These are phyloP conservation scores for Leptura quadrifasciata DNA, from an alignment of 2,888 invertebrate species.

Conservation along the genomic window DNA sequence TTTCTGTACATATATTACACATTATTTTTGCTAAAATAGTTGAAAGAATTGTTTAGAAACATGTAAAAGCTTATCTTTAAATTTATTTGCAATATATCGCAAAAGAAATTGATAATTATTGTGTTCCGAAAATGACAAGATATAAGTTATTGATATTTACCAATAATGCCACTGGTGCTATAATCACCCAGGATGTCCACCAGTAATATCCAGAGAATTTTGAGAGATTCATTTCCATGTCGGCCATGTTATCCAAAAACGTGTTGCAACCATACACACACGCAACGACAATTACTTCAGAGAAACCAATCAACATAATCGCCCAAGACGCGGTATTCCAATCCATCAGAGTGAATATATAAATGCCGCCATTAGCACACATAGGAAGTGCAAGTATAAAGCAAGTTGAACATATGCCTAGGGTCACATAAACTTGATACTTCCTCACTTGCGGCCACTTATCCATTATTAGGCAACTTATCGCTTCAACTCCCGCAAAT, in stretches of 20 bases:
- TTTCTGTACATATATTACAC: too few relatives aligned
- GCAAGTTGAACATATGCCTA: conserved; percentile 79
- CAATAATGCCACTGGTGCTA: conserved; percentile 82
- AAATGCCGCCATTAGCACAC: conserved; percentile 85
- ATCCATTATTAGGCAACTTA: conserved; percentile 82
- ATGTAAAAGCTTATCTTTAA: too few relatives aligned
- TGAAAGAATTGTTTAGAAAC: too few relatives aligned
- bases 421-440: conserved; percentile 79
- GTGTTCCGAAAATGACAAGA: too few relatives aligned
- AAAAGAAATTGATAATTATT: too few relatives aligned
- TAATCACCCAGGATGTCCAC: conserved; percentile 83
- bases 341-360: conserved; percentile 83
- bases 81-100: too few relatives aligned
- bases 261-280: conserved; percentile 83
- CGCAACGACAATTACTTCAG: conserved; percentile 80
- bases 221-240: conserved; percentile 81
- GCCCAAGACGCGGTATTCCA: conserved; percentile 88
- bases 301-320: conserved; percentile 81
- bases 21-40: too few relatives aligned
- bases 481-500: conserved; percentile 84
- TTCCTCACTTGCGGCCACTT: conserved; percentile 79
- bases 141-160: conserved; percentile 76
- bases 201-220: conserved; percentile 79
- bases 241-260: conserved; percentile 77
- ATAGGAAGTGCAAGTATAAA: conserved; percentile 84